Percentiles rank a stretch among this genome's conserved stretches.
Evolutionary conservation across 2,797 vertebrate species (phyloP).

Genomic region (Brachyrhaphis roseni): DNA sequence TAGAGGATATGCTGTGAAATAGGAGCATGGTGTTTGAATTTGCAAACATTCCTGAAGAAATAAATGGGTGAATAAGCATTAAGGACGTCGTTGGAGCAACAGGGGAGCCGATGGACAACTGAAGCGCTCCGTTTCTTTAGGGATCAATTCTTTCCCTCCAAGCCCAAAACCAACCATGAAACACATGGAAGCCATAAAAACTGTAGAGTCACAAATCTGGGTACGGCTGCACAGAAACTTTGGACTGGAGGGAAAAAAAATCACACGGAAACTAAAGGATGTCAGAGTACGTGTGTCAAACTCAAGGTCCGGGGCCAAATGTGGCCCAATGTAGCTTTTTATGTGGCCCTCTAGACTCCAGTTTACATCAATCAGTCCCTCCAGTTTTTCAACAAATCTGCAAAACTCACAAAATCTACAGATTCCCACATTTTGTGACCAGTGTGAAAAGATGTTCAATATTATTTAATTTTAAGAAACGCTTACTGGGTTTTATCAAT

Average conservation of each 20-base stretch:
- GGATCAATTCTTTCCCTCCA: constrained; percentile 69
- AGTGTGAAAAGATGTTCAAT: too few relatives aligned
- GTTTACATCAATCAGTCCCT: too few relatives aligned
- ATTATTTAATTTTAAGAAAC: too few relatives aligned
- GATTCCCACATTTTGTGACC: too few relatives aligned
- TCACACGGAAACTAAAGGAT: constrained; percentile 20
- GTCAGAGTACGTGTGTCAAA: not conserved
- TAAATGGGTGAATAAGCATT: constrained; percentile 47
- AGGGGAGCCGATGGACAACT: constrained; percentile 59
- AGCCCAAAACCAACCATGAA: constrained; percentile 54
- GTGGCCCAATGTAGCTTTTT: too few relatives aligned
- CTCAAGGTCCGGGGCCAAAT: too few relatives aligned
- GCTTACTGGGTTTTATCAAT: too few relatives aligned
- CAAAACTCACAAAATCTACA: too few relatives aligned
- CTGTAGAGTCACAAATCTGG: constrained; percentile 25
- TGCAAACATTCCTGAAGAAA: constrained; percentile 49
- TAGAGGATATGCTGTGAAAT: constrained; percentile 21
- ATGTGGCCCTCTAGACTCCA: too few relatives aligned
- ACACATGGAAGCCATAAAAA: constrained; percentile 80
- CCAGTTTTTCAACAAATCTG: too few relatives aligned
- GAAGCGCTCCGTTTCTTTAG: constrained; percentile 64
- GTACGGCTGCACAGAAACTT: constrained; percentile 46
- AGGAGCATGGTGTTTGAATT: constrained; percentile 9
- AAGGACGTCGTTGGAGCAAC: constrained; percentile 35
- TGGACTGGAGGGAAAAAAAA: constrained; percentile 27